These are phyloP conservation scores for Physella acuta DNA, from an alignment of 1,140 invertebrate genomes.

Conservation along the genomic window DNA sequence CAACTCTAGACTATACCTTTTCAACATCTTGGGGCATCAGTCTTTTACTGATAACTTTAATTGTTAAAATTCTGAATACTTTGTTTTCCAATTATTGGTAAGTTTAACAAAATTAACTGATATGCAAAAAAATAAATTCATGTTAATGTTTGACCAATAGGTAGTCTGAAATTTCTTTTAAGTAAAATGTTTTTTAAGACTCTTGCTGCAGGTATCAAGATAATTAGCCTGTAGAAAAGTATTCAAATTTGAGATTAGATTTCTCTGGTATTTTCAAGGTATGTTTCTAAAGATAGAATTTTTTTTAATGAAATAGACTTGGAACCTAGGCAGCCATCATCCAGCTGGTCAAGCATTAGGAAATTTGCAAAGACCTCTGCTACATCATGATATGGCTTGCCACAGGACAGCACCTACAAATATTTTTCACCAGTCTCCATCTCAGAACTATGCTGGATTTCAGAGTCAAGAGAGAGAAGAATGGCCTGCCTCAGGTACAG, in stretches of 20 bases:
- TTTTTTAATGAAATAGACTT: not conserved
- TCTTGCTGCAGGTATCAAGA: too few species aligned
- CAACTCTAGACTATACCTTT: too few species aligned
- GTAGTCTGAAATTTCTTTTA: too few species aligned
- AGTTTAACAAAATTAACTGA: too few species aligned
- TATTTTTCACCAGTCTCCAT: not conserved
- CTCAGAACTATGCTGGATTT: not conserved
- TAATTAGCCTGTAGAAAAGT: too few species aligned
- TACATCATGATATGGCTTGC: conserved; percentile 7
- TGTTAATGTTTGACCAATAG: too few species aligned
- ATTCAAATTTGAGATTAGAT: not conserved
- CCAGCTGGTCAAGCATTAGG: not conserved
- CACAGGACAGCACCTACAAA: not conserved
- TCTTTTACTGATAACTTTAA: too few species aligned
- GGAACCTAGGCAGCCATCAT: conserved; percentile 5
- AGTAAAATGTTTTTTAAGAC: too few species aligned
- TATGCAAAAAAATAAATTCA: too few species aligned
- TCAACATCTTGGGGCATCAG: too few species aligned
- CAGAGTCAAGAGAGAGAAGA: not conserved
- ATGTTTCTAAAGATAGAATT: not conserved
- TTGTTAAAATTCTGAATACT: too few species aligned
- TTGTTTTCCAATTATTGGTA: too few species aligned
- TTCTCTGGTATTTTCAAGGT: not conserved
- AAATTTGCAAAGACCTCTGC: not conserved
- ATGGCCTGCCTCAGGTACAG: not conserved